Conservation (phyloP, 2,797 vertebrate species). For the Scarus forsteni region DNA sequence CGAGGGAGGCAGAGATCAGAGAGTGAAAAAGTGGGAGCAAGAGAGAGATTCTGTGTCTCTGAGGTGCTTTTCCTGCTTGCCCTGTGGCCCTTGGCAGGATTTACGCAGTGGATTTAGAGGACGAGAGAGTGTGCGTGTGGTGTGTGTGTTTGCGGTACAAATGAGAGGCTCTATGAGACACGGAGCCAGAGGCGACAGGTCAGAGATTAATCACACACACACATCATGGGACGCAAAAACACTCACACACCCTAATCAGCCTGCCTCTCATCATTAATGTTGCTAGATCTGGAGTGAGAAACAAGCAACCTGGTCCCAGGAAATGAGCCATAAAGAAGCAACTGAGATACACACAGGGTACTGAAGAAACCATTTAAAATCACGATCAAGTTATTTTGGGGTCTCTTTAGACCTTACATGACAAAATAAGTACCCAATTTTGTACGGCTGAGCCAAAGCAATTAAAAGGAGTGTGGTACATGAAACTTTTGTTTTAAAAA, state of each 20-base stretch:
- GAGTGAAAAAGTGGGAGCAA: constrained; percentile 49
- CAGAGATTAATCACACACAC: constrained; percentile 66
- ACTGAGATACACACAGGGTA: too few species aligned
- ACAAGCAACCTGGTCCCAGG: too few species aligned
- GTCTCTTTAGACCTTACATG: too few species aligned
- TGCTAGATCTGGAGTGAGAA: too few species aligned
- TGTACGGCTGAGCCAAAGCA: too few species aligned
- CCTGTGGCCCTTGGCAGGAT: constrained; percentile 70
- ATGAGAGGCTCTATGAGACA: constrained; percentile 57
- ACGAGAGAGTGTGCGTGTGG: constrained; percentile 17
- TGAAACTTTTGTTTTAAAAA: too few species aligned
- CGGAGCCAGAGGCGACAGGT: constrained; percentile 64
- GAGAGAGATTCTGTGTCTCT: constrained; percentile 62
- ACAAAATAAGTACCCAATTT: too few species aligned
- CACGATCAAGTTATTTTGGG: too few species aligned
- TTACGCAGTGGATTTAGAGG: constrained; percentile 68
- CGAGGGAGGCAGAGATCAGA: constrained; percentile 60
- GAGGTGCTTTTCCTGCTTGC: constrained; percentile 62
- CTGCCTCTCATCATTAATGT: constrained; percentile 23
- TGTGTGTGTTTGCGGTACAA: constrained; percentile 45
- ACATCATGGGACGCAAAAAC: constrained; percentile 48
- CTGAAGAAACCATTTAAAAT: too few species aligned
- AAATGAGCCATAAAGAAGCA: too few species aligned
- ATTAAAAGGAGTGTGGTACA: too few species aligned
- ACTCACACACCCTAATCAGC: constrained; percentile 53